These are phyloP conservation scores for Eretmochelys imbricata DNA, from an alignment of 2,113 vertebrate species.

Conservation along the genomic window DNA sequence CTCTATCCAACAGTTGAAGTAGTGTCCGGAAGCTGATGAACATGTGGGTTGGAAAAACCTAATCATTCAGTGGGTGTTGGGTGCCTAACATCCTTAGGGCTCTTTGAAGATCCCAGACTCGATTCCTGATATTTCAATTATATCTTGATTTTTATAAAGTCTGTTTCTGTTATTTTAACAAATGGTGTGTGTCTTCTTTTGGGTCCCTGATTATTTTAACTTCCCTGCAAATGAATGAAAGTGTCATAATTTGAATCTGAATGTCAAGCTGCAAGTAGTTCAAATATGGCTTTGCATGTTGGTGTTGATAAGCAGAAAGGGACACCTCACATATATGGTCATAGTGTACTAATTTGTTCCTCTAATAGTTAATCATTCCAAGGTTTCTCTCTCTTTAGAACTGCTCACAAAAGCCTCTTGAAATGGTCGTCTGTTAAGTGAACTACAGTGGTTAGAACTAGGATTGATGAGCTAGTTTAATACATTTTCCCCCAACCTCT, in stretches of 20 bases:
- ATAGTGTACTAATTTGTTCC: neutral
- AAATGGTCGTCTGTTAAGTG: neutral
- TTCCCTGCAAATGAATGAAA: neutral
- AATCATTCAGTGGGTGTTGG: neutral
- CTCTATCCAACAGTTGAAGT: neutral
- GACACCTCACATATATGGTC: neutral
- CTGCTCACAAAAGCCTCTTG: neutral
- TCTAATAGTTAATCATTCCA: neutral
- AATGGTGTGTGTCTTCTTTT: neutral
- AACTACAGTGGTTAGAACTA: neutral
- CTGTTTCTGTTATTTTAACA: neutral
- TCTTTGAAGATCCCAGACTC: neutral
- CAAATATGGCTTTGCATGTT: neutral
- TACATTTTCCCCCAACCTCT: neutral
- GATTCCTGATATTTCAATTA: neutral
- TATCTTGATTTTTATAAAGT: neutral
- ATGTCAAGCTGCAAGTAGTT: neutral
- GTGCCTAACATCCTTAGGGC: neutral
- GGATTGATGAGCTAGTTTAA: neutral
- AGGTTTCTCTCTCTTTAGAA: neutral
- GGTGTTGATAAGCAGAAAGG: neutral
- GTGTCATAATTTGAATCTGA: neutral
- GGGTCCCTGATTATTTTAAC: neutral
- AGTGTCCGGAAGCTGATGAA: neutral
- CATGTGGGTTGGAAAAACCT: rapidly evolving